These are phyloP conservation scores for Hiodon alosoides DNA, from an alignment of 2,113 vertebrate species.

Conservation along the genomic window DNA sequence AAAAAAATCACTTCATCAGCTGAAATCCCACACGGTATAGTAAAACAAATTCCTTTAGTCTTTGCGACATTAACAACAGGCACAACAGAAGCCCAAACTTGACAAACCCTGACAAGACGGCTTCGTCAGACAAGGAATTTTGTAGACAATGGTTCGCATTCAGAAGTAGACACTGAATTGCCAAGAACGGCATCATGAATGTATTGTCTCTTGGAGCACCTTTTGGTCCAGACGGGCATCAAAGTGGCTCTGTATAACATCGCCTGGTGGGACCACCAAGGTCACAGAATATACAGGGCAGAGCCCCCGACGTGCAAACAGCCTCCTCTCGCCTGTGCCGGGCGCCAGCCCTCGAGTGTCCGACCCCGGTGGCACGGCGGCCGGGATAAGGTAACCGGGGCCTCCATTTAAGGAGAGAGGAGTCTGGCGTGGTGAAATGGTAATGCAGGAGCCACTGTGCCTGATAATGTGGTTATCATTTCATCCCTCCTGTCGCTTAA, in stretches of 20 bases:
- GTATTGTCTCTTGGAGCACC: no score
- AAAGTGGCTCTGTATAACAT: neutral
- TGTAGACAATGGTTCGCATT: no score
- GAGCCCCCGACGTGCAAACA: neutral
- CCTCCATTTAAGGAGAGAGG: constrained; percentile 10
- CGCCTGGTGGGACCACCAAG: neutral
- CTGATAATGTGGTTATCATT: constrained; percentile 83
- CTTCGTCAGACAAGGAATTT: no score
- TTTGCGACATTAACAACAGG: neutral
- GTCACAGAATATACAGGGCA: neutral
- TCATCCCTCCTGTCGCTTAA: constrained; percentile 85
- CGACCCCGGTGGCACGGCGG: no score
- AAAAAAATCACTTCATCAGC: neutral
- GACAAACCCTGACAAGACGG: no score
- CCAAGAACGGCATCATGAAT: no score
- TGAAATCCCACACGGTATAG: neutral
- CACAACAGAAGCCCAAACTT: neutral
- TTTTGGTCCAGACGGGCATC: neutral
- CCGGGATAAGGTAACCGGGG: neutral
- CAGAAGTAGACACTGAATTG: no score
- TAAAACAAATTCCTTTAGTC: neutral
- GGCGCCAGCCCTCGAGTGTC: no score
- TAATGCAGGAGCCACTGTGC: constrained; percentile 84
- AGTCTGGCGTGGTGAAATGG: constrained; percentile 65
- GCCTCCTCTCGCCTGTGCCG: neutral